Evolutionary conservation across 2,797 vertebrate species (phyloP), one percentile per base, ranked within the genome.

Genomic region (Channa striata): DNA sequence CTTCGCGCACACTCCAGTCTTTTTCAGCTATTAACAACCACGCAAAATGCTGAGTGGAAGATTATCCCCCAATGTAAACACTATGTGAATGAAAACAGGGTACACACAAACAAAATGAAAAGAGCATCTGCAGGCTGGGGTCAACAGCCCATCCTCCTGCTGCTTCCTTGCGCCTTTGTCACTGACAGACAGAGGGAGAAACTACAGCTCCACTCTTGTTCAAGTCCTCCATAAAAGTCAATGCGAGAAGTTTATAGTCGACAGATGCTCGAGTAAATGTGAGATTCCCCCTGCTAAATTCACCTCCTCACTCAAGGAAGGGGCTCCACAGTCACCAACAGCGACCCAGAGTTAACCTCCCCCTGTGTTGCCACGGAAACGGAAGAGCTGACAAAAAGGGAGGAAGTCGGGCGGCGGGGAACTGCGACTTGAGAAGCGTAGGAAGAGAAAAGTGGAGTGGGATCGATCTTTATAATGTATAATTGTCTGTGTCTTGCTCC

Each of bases 211-310:
- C 12, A 76, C 87, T 89, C 87, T 93, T 93, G 91, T 93, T 89
- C 85, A 60, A n/a, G 43, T 60, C 81, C 74, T 75, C 88, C 83
- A 94, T 94, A 94, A 94, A 95, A 85, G 93, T 94, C 93, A 93
- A 12, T 3, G 5, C 19, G 34, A 74, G 48, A 91, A 74, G 88
- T 95, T 95, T 95, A 95, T 92, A 73, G 89, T 71, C 87, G 83
- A 93, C 94, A 95, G 94, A 95, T 95, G 94, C 93, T 92, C 25
- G 52, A 82, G 87, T 84, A 84, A 91, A 90, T 83, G 73, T 90
- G 72, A 42, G 62, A 60, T 50, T 67, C 17, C 53, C 80, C 77
- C 72, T 81, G 54, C 60, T 65, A 62, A 69, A 57, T 74, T 72
- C 78, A 47, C 82, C 77, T 81, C 54, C 63, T 67, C 54, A 40